Evolutionary conservation across 2,888 invertebrate species (phyloP), one percentile per base, ranked within the genome.

Genomic region (Gordius sp.): DNA sequence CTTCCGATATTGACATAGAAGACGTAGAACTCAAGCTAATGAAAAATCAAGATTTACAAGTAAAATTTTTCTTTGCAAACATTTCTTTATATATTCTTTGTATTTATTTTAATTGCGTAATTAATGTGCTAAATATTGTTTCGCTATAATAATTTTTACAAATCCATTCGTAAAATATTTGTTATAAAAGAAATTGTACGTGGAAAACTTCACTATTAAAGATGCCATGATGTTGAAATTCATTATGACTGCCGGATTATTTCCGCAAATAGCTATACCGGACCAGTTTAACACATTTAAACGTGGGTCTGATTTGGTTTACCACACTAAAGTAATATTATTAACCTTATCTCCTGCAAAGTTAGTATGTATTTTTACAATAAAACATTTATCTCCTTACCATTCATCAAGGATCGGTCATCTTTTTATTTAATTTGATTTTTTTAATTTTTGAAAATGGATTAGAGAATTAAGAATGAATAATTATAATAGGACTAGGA

Each of bases 231-330:
- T 80, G 68, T 66, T 81, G 18, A 82, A 81, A 67, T 69, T 82
- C 41, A 82, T 93, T 59, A 70, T 97, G 23, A 81, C 82, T 62
- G 80, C 84, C 69, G 89, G 91, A 0, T 73, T 97, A 57, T 93
- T 91, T 68, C 93, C 93, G 0, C 87, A 93, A 72, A 76, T 87
- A 59, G 84, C 89, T 0, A 77, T 86, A n/a, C 79, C 84, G 1
- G 93, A 97, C 68, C 83, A 85, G 64, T 82, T 81, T 64, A 93
- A 93, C 69, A 79, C 81, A 63, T 83, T 80, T 65, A 85, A 86
- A 74, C 77, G 77, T 68, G 68, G 67, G 58, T 65, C 26, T 20
- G 55, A 54, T 28, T 27, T 54, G 26, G 27, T 54, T 16, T 54
- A 27, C 28, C 55, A 54, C 23, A 54, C 55, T 4, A 54, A 54